A percentile compares a stretch with the other conserved stretches of the same genome.
These are phyloP conservation scores for Melieria picta DNA, from an alignment of 2,888 invertebrate species.

Conservation along the genomic window DNA sequence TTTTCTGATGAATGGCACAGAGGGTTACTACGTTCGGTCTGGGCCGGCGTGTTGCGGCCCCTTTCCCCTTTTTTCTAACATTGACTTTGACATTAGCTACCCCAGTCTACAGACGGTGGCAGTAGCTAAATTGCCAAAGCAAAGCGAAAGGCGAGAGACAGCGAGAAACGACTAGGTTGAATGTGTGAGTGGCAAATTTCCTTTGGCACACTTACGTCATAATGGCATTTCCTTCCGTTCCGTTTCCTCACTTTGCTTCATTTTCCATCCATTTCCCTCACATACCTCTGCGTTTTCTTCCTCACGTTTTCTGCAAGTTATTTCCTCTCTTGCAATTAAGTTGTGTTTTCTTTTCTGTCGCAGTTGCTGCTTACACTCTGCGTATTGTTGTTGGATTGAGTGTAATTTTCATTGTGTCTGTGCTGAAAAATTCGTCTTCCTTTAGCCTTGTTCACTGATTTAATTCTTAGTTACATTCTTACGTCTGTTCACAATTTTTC, in stretches of 20 bases:
- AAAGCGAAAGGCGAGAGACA: too few relatives aligned
- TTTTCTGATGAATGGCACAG: neutral
- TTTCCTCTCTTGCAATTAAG: constrained; percentile 10
- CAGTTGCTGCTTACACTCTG: too few relatives aligned
- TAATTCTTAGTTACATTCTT: neutral
- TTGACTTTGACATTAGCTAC: constrained; percentile 9
- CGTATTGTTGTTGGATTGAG: neutral
- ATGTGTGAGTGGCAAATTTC: neutral
- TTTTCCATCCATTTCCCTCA: too few relatives aligned
- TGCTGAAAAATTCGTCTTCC: neutral
- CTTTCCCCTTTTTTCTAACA: neutral
- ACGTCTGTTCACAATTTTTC: neutral
- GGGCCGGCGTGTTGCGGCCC: neutral
- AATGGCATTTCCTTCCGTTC: constrained; percentile 10
- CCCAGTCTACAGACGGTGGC: neutral
- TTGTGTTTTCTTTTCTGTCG: neutral
- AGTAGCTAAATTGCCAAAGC: too few relatives aligned
- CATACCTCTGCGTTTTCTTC: neutral
- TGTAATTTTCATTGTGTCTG: constrained; percentile 6
- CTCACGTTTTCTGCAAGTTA: neutral
- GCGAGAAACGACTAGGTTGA: too few relatives aligned
- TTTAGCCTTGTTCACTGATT: neutral
- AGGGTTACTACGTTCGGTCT: neutral
- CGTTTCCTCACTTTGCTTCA: neutral
- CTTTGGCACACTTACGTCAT: constrained; percentile 12